A percentile compares a stretch with the other conserved stretches of the same genome.
Conservation (phyloP, 2,113 vertebrate species). For the Astatoreochromis straeleni region DNA sequence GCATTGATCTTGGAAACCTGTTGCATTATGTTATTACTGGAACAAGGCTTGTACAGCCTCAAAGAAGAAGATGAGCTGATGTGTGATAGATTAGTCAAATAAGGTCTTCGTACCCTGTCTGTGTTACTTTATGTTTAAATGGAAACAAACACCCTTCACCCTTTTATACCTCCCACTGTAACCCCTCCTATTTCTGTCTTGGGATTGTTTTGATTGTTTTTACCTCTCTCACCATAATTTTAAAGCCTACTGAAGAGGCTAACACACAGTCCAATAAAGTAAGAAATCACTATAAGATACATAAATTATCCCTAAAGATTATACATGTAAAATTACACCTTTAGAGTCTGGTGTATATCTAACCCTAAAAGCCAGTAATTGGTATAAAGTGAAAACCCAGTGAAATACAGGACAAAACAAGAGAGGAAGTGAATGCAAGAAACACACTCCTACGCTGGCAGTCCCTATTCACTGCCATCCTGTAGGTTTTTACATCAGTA, state of each 20-base stretch:
- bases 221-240: background rate
- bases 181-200: background rate
- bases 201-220: background rate
- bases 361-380: background rate
- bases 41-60: background rate
- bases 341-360: background rate
- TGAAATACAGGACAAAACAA: background rate
- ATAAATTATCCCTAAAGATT: background rate
- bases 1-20: background rate
- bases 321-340: background rate
- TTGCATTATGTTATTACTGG: background rate
- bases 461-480: background rate
- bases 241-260: background rate
- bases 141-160: background rate
- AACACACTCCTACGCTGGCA: background rate
- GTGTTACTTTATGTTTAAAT: background rate
- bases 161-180: background rate
- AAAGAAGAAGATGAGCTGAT: background rate
- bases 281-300: background rate
- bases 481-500: conserved; percentile 49
- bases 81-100: background rate
- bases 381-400: background rate
- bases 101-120: background rate
- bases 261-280: background rate
- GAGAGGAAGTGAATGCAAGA: background rate